Evolutionary conservation across 2,797 vertebrate species (phyloP).

Genomic region (Myotis vivesi): DNA sequence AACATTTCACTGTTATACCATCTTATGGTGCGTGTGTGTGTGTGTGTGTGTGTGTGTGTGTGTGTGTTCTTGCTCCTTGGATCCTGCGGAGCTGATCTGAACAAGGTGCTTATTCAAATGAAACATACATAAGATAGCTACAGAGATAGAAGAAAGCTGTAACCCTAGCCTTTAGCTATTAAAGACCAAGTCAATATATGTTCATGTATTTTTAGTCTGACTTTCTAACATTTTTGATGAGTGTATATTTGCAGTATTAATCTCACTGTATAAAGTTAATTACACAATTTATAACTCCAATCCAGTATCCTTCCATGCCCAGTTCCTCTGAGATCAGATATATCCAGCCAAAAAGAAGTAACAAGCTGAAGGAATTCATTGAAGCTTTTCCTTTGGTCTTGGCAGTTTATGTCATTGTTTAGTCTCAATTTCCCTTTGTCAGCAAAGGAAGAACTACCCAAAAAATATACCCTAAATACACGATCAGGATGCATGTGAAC

Average conservation of each 20-base stretch:
- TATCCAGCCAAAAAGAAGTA: neutral
- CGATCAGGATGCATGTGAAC: neutral
- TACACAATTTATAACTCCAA: conserved; percentile 26
- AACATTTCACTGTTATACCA: neutral
- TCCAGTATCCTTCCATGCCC: neutral
- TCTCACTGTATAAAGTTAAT: conserved; percentile 52
- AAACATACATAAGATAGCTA: conserved; percentile 21
- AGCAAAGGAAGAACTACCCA: neutral
- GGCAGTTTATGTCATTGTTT: neutral
- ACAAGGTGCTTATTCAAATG: conserved; percentile 44
- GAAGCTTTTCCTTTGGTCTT: conserved; percentile 23
- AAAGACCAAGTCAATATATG: neutral
- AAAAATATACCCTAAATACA: neutral
- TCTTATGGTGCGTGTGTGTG: neutral
- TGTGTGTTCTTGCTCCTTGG: neutral
- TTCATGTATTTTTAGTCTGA: conserved; percentile 26
- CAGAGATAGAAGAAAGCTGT: neutral
- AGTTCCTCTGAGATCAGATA: neutral
- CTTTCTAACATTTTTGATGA: conserved; percentile 46
- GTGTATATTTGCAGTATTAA: neutral
- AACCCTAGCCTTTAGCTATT: neutral
- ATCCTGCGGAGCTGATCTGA: neutral
- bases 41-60: rapidly evolving
- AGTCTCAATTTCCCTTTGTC: neutral
- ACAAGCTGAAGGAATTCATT: conserved; percentile 6